Base-by-base conservation (phyloP, 2,113 vertebrate species). In the Pelecanus crispus region DNA sequence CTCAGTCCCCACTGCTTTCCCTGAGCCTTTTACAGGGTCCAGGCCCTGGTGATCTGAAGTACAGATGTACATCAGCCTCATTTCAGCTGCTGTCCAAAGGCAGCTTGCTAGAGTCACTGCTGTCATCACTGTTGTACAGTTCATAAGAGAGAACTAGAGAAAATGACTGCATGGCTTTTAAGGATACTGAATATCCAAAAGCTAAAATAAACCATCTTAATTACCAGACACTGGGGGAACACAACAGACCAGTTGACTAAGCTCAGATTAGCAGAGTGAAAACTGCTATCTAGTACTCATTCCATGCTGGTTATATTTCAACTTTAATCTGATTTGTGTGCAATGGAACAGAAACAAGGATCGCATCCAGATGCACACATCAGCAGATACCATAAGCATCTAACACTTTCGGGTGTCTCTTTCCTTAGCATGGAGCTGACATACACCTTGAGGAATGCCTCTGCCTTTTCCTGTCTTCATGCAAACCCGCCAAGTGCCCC, bases 101-200 rank as follows among this genome's bases (percentile, higher is more conserved):
- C 49, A 90, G 38, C 19, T 67, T 26, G 44, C 26, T 63, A 11
- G 7, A 91, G n/a, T 38, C 75, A 38, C 40, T 45, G 14, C 5
- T 58, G 29, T 42, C 62, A 31, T 42, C 42, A 7, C 6, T 12
- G 18, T 4, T 58, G 7, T 16, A 15, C 0, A 2, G 36, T 24
- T 70, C 15, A 2, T 3, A 56, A 52, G 50, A 63, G 16, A 47
- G 4, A 53, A n/a, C 44, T 10, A 18, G 36, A 84, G 47, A 38
- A 83, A 88, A 88, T 6, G 3, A 21, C 9, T 56, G 21, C 2
- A 17, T 32, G 45, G 20, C 13, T 66, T 71, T 56, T 38, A 52
- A 52, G 17, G 18, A 61, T 36, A 21, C 9, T 65, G 36, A 79
- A 56, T 70, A 84, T n/a, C 47, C 42, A 84, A 81, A 81, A 78